A percentile compares a stretch with the other conserved stretches of the same genome.
phyloP scores from a whole-genome alignment of 2,113 vertebrate genomes.

The Artemisiospiza belli region DNA sequence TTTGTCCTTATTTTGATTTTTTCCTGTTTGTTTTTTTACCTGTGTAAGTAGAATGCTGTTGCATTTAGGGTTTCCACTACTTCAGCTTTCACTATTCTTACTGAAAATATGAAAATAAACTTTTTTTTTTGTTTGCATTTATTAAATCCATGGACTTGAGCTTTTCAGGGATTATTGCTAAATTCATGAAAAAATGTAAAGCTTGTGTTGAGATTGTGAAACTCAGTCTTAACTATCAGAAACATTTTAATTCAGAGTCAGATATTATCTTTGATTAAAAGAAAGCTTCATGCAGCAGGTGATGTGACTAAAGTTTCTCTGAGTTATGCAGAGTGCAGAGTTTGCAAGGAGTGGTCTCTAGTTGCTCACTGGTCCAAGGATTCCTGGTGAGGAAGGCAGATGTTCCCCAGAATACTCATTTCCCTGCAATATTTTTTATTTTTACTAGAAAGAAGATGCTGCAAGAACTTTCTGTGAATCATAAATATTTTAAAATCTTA shows the following conservation, averaged over 20 bases:
- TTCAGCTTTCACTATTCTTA: not conserved
- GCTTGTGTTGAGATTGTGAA: not conserved
- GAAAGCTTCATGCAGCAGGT: not conserved
- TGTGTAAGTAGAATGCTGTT: not conserved
- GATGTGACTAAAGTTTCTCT: not conserved
- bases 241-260: not conserved
- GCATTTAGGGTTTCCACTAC: not conserved
- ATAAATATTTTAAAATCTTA: not conserved
- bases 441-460: not conserved
- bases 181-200: not conserved
- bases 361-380: not conserved
- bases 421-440: not conserved
- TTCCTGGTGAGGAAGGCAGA: not conserved
- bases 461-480: not conserved
- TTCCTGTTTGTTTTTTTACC: not conserved
- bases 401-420: not conserved
- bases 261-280: not conserved
- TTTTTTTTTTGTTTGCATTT: not conserved
- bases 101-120: not conserved
- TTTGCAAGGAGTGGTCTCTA: not conserved
- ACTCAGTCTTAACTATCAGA: not conserved
- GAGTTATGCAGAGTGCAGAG: not conserved
- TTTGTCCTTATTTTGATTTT: not conserved
- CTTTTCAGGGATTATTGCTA: not conserved
- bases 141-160: not conserved